Conservation (phyloP, 2,888 invertebrate genomes). For the Oegoconia quadripuncta region DNA sequence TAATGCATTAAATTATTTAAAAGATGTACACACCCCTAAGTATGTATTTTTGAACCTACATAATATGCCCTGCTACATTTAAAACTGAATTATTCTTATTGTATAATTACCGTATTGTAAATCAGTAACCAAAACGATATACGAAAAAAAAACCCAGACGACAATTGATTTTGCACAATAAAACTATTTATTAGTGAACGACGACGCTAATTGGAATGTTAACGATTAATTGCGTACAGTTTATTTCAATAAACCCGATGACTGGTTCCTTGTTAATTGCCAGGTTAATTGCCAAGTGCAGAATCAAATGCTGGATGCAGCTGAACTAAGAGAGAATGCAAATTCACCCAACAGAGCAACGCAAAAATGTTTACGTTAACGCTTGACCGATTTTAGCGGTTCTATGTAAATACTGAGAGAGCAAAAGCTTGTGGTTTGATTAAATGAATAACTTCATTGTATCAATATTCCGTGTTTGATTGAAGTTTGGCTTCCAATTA, state of each 20-base stretch:
- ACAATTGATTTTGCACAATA: neutral
- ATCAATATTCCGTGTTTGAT: neutral
- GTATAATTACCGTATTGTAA: too few relatives aligned
- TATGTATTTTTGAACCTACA: too few relatives aligned
- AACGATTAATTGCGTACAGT: conserved; percentile 53
- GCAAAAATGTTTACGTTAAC: conserved; percentile 56
- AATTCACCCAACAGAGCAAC: conserved; percentile 27
- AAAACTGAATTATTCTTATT: too few relatives aligned
- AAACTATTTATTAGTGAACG: neutral
- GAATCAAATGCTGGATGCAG: conserved; percentile 41
- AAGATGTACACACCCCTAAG: too few relatives aligned
- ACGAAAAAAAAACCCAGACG: too few relatives aligned
- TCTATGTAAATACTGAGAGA: conserved; percentile 37
- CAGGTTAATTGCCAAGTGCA: conserved; percentile 47
- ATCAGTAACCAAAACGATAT: too few relatives aligned
- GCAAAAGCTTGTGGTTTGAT: neutral
- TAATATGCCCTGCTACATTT: too few relatives aligned
- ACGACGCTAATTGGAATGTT: conserved; percentile 13
- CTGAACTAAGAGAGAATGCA: conserved; percentile 22
- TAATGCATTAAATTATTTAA: too few relatives aligned
- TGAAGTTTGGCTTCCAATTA: too few relatives aligned
- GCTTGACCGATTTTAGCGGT: conserved; percentile 58
- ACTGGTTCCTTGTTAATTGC: conserved; percentile 68
- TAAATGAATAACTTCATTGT: neutral
- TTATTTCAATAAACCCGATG: conserved; percentile 58